Conservation (phyloP, 2,113 vertebrate genomes). For the Physeter macrocephalus region DNA sequence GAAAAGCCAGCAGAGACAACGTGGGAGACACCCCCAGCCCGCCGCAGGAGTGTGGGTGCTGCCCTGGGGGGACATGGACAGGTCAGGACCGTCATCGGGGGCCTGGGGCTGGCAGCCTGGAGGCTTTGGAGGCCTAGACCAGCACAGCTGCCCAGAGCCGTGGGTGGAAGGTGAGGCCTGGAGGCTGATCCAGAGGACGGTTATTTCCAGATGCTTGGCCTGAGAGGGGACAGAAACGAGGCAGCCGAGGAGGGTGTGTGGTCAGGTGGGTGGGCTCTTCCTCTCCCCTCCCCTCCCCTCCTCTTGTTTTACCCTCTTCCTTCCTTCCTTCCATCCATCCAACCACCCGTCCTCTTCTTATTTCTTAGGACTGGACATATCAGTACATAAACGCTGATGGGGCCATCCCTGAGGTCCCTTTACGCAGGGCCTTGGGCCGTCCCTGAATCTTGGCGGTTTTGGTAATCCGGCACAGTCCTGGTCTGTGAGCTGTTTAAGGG, state of each 20-base stretch:
- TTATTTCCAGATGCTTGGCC: neutral
- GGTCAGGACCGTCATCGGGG: neutral
- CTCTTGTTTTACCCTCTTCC: neutral
- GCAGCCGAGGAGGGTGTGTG: neutral
- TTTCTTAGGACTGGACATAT: neutral
- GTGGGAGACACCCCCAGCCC: neutral
- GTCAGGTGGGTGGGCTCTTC: too few relatives aligned
- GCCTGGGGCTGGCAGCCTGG: neutral
- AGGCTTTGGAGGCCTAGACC: neutral
- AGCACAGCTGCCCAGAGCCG: neutral
- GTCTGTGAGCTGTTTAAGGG: neutral
- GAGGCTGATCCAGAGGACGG: neutral
- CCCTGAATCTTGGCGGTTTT: neutral
- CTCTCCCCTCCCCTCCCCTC: too few relatives aligned
- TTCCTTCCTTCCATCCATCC: neutral
- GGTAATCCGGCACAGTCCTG: too few relatives aligned
- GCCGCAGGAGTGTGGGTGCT: fast-evolving
- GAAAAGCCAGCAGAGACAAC: neutral
- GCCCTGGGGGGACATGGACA: neutral
- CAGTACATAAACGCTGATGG: too few relatives aligned
- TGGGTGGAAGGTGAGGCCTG: neutral
- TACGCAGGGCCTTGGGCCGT: fast-evolving
- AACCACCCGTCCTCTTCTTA: neutral
- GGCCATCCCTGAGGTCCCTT: too few relatives aligned
- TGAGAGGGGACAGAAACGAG: neutral